Base-by-base conservation (phyloP, 2,797 vertebrate genomes). In the Pseudochirops cupreus region DNA sequence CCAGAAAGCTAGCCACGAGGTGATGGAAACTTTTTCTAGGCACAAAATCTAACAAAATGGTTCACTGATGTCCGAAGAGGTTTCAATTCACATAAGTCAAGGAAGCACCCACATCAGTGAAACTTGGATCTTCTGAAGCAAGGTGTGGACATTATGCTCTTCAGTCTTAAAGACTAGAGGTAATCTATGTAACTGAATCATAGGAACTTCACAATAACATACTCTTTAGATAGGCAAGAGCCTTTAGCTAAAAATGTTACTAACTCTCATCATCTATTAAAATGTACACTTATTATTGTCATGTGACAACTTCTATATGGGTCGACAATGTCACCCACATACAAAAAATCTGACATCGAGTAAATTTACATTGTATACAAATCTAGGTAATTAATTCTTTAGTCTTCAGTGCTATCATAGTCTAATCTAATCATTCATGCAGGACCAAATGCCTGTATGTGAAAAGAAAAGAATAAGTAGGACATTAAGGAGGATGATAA, bases 141-240 rank as follows among this genome's bases (percentile, higher is more conserved):
- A 46, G 5, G 5, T 39, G 67, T 24, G 18, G 33, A 82, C 74
- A 95, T 94, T 94, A 93, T 1, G 95, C n/a, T 91, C 91, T 56
- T 92, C 92, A 87, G 67, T 39, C 16, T 92, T 91, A 97, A 55
- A 91, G 67, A 55, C 24, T 46, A 87, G 11, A 96, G 56, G 67
- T 93, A 93, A 67, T 74, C 87, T 56, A 82, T 96, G 55, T 89
- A n/a, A 94, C 6, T 59, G 55, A 1, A 87, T 46, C 21, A 46
- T 11, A 16, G 21, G 21, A 12, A 33, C 12, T 28, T 92, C 82
- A 92, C 26, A 31, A 56, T 91, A 74, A 95, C 74, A 92, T 10
- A 94, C 11, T 9, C 5, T 92, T 91, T 91, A 91, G 56, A 87
- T 52, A 91, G 57, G 62, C 24, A 54, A 91, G 4, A 96, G 54